Base-by-base conservation (phyloP, 2,113 vertebrate genomes). In the Serinus canaria region DNA sequence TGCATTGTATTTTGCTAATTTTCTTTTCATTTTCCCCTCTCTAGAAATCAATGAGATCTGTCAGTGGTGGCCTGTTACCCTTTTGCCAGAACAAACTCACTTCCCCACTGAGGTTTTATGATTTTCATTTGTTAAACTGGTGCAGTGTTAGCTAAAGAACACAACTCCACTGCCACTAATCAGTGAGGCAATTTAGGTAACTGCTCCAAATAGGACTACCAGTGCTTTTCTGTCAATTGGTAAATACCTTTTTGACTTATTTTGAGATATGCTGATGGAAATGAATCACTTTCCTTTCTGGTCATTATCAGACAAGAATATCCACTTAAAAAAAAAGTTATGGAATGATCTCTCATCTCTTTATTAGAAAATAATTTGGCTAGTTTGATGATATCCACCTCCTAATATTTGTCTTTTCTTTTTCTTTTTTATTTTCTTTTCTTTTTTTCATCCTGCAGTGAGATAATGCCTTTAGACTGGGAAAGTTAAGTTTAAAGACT, bases 361-460 rank as follows among this genome's bases (percentile, higher is more conserved):
- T 43, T 25, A 31, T 63, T 27, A 73, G 39, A 83, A 83, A 79
- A 37, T 52, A 22, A 59, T 63, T 74, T 73, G 13, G 8, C 23
- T 28, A 35, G 27, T 44, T n/a, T 78, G 15, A 37, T 47, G 8
- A 27, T 31, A 39, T 25, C 13, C 13, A 6, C 15, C 6, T 67
- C 24, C 35, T 53, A 69, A 46, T 39, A 44, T 37, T 33, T 52
- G 1, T 19, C 1, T 33, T 73, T 35, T 6, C 1, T 4, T 12
- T 43, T 13, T 16, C 5, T 14, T 9, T 2, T 5, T 11, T 30
- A 3, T 13, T 9, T 20, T 11, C 5, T 52, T 3, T 5, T 22
- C 9, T 6, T 28, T 6, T 50, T 43, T 44, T 14, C 4, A 25
- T 35, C 20, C 19, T 35, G 7, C 6, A 49, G 39, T 31, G 28